A percentile compares a stretch with the other conserved stretches of the same genome.
Evolutionary conservation across 2,888 invertebrate genomes (phyloP).

Genomic region (Cheilosia pagana): DNA sequence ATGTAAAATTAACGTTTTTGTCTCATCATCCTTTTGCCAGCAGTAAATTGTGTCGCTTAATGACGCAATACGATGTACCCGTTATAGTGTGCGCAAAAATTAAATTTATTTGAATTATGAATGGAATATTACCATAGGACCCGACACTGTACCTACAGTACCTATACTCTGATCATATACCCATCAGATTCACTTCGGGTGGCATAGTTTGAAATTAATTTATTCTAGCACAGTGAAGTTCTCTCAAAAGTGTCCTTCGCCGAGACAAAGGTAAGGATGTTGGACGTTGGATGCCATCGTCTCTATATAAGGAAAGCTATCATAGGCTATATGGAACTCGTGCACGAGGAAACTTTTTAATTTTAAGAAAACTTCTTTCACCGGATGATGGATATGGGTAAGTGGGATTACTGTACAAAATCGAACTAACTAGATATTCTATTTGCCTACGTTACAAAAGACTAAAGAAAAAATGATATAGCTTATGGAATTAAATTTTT

Average conservation of each 20-base stretch:
- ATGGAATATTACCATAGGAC: conserved; percentile 49
- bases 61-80: conserved; percentile 35
- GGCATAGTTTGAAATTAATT: conserved; percentile 14
- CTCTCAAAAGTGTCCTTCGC: conserved; percentile 6
- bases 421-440: conserved; percentile 29
- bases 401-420: conserved; percentile 11
- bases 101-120: conserved; percentile 68
- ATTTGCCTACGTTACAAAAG: neutral
- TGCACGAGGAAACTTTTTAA: conserved; percentile 19
- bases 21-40: conserved; percentile 2
- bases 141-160: neutral
- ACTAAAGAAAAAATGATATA: neutral
- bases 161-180: conserved; percentile 9
- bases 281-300: conserved; percentile 33
- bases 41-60: conserved; percentile 19
- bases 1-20: conserved; percentile 39
- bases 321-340: too few species aligned
- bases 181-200: conserved; percentile 1
- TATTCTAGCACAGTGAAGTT: conserved; percentile 16
- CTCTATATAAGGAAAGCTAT: neutral
- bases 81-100: conserved; percentile 34
- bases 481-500: conserved; percentile 43
- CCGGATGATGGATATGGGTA: conserved; percentile 18
- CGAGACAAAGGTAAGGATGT: conserved; percentile 14
- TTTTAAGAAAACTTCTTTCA: conserved; percentile 2